Base-by-base conservation (phyloP, 64 coral and sea anemone species). In the Stylophora pistillata region DNA sequence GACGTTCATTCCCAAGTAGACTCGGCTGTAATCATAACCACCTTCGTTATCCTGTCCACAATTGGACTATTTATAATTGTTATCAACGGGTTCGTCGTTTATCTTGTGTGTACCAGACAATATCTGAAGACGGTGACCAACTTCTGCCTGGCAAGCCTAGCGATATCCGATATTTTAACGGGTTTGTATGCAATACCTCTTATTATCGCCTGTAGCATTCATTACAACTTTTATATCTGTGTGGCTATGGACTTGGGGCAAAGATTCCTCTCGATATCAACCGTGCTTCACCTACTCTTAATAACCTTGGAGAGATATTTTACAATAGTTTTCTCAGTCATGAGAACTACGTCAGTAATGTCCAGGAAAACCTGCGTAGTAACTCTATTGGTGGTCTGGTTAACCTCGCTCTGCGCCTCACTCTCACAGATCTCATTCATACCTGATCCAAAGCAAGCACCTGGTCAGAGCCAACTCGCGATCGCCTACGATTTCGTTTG, bases 281-380 rank as follows among this genome's bases (percentile, higher is more conserved):
- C 89, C 14, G 66, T 95, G 5, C 71, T 91, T 16, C 93, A 95
- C 23, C 31, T 95, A 26, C 37, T 95, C 3, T 63, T 95, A 18
- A 88, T 95, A 27, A 95, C 93, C 2, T 53, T 91, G 30, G 93
- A 95, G 54, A 56, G 93, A 58, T 95, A 95, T 72, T 91, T 81
- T 21, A 91, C 88, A 62, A 95, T 95, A 72, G 84, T 95, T 4
- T 58, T 79, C 21, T 94, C 88, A 0, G 86, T 53, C 13, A 78
- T 77, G 5, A 59, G 59, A 25, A 55, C 87, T 11, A 80, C 53
- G 14, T 90, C 93, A 3, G 82, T 75, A 15, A 47, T 90, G 10
- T 71, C 73, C 30, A 89, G 27, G 16, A 74, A 14, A 9, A 28
- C 71, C n/a, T 89, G 85, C 13, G 28, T 58, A 4, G 54, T 53